phyloP scores from a whole-genome alignment of 2,888 invertebrate species.

The Melipona beecheii region DNA sequence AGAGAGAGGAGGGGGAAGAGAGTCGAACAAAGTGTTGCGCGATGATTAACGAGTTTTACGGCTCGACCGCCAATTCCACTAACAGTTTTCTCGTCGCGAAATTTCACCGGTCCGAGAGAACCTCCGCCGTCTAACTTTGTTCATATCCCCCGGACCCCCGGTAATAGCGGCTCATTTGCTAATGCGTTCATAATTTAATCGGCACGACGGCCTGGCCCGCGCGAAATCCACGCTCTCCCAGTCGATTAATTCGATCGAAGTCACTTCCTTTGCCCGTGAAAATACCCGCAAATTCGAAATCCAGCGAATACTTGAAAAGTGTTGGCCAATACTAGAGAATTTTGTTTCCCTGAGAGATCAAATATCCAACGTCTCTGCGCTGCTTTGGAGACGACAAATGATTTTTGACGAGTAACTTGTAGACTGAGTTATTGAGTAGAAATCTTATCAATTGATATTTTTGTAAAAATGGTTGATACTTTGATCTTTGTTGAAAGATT shows the following conservation, averaged over 20 bases:
- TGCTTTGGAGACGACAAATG: too few relatives aligned
- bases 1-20: too few relatives aligned
- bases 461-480: too few relatives aligned
- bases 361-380: too few relatives aligned
- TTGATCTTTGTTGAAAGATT: too few relatives aligned
- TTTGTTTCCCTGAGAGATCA: too few relatives aligned
- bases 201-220: slow-evolving; percentile 1
- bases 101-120: slow-evolving; percentile 44
- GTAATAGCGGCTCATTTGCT: slow-evolving; percentile 67
- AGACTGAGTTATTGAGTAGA: too few relatives aligned
- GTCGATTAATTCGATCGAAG: slow-evolving; percentile 58
- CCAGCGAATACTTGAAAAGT: not conserved
- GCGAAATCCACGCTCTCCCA: slow-evolving; percentile 14
- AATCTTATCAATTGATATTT: too few relatives aligned
- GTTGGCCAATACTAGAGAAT: not conserved
- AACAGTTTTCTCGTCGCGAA: slow-evolving; percentile 59
- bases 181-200: slow-evolving; percentile 70
- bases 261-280: slow-evolving; percentile 3
- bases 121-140: slow-evolving; percentile 58
- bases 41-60: slow-evolving; percentile 65
- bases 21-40: slow-evolving; percentile 39
- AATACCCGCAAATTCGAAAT: too few relatives aligned
- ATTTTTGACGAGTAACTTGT: too few relatives aligned
- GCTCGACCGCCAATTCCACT: slow-evolving; percentile 59
- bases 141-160: slow-evolving; percentile 25